Percentiles rank a stretch among this genome's conserved stretches.
phyloP scores from a whole-genome alignment of 2,888 invertebrate genomes.

The Phengaris arion region DNA sequence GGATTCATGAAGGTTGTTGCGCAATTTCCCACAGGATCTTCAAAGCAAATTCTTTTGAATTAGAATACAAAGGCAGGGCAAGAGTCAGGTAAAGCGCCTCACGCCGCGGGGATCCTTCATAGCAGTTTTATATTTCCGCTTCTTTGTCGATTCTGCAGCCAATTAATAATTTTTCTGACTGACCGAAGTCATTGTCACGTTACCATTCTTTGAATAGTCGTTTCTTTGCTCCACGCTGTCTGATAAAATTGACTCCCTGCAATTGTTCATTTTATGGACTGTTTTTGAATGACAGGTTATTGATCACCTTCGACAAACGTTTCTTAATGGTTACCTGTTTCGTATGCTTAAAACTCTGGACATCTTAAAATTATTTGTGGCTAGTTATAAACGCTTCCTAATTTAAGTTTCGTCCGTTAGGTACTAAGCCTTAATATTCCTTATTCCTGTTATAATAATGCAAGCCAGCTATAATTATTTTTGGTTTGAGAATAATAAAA shows the following conservation, averaged over 20 bases:
- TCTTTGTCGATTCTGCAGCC: slow-evolving; percentile 71
- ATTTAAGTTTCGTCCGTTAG: too few species aligned
- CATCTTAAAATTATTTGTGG: not conserved
- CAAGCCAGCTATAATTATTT: too few species aligned
- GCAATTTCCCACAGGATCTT: slow-evolving; percentile 76
- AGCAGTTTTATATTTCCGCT: slow-evolving; percentile 79
- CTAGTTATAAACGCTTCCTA: not conserved
- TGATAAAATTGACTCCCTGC: slow-evolving; percentile 73
- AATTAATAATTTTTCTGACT: slow-evolving; percentile 78
- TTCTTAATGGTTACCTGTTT: slow-evolving; percentile 17
- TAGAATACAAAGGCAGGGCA: slow-evolving; percentile 71
- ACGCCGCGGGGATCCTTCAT: slow-evolving; percentile 68
- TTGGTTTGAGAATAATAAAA: too few species aligned
- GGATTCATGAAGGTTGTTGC: slow-evolving; percentile 59
- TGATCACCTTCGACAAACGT: slow-evolving; percentile 32
- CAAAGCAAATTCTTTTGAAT: slow-evolving; percentile 73
- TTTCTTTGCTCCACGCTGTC: slow-evolving; percentile 61
- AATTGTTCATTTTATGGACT: slow-evolving; percentile 74
- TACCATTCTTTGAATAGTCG: slow-evolving; percentile 45
- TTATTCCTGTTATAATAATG: too few species aligned
- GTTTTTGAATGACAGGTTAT: slow-evolving; percentile 43
- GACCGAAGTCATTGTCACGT: slow-evolving; percentile 73
- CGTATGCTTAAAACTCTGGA: slow-evolving; percentile 24
- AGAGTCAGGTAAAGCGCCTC: slow-evolving; percentile 77
- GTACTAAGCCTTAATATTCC: too few species aligned